Percentiles rank a stretch among this genome's conserved stretches.
Conservation (phyloP, 2,113 vertebrate species). For the Hemiprocne comata region DNA sequence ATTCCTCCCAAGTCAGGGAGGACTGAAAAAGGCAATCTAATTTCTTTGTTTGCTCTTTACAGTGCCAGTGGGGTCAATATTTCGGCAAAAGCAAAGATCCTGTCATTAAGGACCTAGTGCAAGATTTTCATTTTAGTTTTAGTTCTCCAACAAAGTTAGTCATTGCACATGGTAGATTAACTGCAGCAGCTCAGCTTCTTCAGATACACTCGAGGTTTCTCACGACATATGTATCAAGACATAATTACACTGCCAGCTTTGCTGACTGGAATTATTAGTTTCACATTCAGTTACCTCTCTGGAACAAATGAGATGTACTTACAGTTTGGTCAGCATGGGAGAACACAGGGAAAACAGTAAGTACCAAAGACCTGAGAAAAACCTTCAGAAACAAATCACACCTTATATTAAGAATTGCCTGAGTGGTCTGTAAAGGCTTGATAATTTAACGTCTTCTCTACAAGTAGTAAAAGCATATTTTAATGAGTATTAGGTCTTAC, state of each 20-base stretch:
- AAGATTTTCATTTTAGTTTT: slow-evolving; percentile 29
- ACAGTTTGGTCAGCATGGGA: background rate
- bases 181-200: slow-evolving; percentile 17
- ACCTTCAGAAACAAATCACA: background rate
- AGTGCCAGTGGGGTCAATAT: background rate
- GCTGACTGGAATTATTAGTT: slow-evolving; percentile 20
- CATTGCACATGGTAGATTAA: slow-evolving; percentile 23
- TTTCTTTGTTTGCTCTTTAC: background rate
- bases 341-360: background rate
- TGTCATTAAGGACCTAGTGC: background rate
- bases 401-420: background rate
- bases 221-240: slow-evolving; percentile 41
- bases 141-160: slow-evolving; percentile 54
- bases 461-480: background rate
- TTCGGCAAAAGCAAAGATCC: background rate
- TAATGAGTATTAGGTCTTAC: background rate
- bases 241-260: slow-evolving; percentile 14
- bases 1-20: background rate
- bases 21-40: background rate
- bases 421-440: background rate
- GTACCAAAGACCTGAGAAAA: background rate
- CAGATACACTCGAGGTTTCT: slow-evolving; percentile 19
- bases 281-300: background rate
- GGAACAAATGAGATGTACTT: slow-evolving; percentile 28
- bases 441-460: background rate